Evolutionary conservation across 2,797 vertebrate genomes (phyloP).

Genomic region (Manis crassicaudata): DNA sequence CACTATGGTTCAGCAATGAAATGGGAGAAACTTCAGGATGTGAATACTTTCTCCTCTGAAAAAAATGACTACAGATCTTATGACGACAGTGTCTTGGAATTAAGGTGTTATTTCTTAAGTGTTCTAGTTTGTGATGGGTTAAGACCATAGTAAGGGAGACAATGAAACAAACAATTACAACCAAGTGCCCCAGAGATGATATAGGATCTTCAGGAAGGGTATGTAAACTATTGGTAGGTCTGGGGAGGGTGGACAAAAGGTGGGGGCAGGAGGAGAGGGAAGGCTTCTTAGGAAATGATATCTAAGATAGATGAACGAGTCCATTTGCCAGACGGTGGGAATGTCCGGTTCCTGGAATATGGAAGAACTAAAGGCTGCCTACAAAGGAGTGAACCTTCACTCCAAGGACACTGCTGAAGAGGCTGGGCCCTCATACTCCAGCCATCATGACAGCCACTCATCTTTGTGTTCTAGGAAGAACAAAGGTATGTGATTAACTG

Average conservation of each 20-base stretch:
- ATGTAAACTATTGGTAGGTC: neutral
- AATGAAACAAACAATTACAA: neutral
- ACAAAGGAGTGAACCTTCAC: neutral
- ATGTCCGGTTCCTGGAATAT: neutral
- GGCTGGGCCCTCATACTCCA: neutral
- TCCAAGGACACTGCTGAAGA: neutral
- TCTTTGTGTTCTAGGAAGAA: neutral
- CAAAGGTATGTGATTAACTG: neutral
- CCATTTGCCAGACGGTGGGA: neutral
- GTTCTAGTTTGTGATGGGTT: neutral
- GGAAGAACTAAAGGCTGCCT: neutral
- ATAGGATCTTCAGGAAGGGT: neutral
- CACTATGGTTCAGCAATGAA: neutral
- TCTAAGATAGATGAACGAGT: neutral
- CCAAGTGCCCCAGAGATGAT: neutral
- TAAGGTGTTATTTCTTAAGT: neutral
- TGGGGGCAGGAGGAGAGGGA: neutral
- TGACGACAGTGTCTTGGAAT: neutral
- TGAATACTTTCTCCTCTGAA: neutral
- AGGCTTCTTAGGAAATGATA: neutral
- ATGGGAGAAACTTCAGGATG: neutral
- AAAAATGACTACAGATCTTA: conserved; percentile 1
- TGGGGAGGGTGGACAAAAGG: neutral
- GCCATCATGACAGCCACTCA: neutral
- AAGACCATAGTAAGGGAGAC: neutral